Percentiles rank a stretch among this genome's conserved stretches.
Conservation (phyloP, 2,888 invertebrate genomes). For the Hoplodrina ambigua region DNA sequence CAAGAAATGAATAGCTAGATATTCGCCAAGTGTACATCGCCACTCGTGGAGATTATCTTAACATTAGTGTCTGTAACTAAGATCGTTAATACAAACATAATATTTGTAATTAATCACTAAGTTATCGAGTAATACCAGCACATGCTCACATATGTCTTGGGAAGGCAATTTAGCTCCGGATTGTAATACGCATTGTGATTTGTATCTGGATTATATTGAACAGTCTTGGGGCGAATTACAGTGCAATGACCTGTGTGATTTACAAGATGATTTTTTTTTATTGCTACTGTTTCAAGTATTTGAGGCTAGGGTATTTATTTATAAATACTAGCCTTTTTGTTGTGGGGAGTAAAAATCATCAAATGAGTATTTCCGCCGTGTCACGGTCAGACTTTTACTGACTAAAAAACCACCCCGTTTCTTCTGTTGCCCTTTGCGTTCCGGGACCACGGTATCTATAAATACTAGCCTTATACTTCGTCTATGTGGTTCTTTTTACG, state of each 20-base stretch:
- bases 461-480: too few relatives aligned
- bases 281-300: not conserved
- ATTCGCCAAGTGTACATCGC: not conserved
- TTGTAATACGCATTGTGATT: conserved; percentile 29
- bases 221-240: not conserved
- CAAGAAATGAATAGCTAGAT: too few relatives aligned
- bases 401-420: too few relatives aligned
- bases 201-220: conserved; percentile 34
- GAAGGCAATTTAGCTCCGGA: conserved; percentile 43
- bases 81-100: not conserved
- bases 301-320: too few relatives aligned
- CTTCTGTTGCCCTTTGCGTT: too few relatives aligned
- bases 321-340: too few relatives aligned
- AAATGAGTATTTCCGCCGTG: too few relatives aligned
- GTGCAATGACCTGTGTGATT: not conserved
- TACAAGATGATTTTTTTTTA: not conserved
- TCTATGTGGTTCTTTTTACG: too few relatives aligned
- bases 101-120: conserved; percentile 47
- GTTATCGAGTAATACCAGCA: conserved; percentile 33
- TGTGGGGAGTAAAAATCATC: too few relatives aligned
- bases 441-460: too few relatives aligned
- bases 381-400: too few relatives aligned
- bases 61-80: not conserved
- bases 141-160: conserved; percentile 25
- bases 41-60: not conserved